Base-by-base conservation (phyloP, 2,797 vertebrate species). In the Esox masquinongy region DNA sequence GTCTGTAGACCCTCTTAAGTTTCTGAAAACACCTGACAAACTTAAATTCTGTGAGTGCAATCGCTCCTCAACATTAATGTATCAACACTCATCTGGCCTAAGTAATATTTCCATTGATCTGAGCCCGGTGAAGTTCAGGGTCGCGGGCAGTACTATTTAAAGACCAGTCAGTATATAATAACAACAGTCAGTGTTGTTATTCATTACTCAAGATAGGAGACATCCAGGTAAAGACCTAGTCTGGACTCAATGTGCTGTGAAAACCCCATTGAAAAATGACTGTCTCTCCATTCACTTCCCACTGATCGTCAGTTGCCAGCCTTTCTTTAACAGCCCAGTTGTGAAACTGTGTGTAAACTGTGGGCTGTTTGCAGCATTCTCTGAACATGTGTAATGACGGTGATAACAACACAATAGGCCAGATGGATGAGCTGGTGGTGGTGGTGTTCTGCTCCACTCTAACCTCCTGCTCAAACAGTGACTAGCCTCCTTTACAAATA, bases 401-500 rank as follows among this genome's bases (percentile, higher is more conserved):
- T 59, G 79, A 77, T 87, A 83, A 89, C 87, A 85, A 83, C 80
- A 87, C 81, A 86, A 79, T 31, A 79, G 72, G 86, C 74, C 81
- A 83, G 81, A 88, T 75, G 80, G 74, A 75, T 67, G 77, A 83
- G 80, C 74, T 39, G 75, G 59, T 24, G 79, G 3, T 31, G 77
- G 56, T 34, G 74, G 66, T 69, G 70, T 76, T 71, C 34, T 67
- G 78, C 78, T 73, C 77, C 79, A 84, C 51, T 66, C 71, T 68
- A 34, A 70, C 63, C 68, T 79, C 53, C 64, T 84, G 68, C 74
- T 79, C 87, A 80, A 77, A 77, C 61, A 82, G 56, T 34, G 79
- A 73, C 59, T 1, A 0, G 39, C 86, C 86, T 85, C 86, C 80
- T 90, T 19, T 79, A 84, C 85, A 91, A 89, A 91, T 82, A 83